Evolutionary conservation across 2,113 vertebrate genomes (phyloP).

Genomic region (Ceyx cyanopectus): DNA sequence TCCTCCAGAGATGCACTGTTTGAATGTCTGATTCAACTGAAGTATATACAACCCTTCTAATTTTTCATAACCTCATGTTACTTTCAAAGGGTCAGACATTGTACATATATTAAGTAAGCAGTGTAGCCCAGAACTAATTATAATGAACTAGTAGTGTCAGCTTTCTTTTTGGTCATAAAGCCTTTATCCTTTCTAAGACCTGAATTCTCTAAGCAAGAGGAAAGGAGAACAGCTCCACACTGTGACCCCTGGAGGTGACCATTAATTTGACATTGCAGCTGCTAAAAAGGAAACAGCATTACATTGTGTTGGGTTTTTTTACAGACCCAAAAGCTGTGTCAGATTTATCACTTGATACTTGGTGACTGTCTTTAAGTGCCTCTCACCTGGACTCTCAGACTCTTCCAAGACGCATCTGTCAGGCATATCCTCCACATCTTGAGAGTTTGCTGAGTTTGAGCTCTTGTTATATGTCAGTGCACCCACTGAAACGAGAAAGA

Average conservation of each 20-base stretch:
- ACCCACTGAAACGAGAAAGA: conserved; percentile 17
- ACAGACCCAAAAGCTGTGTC: conserved; percentile 70
- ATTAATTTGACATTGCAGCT: conserved; percentile 78
- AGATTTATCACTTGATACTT: conserved; percentile 79
- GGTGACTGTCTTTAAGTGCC: conserved; percentile 75
- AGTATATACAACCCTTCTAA: conserved; percentile 15
- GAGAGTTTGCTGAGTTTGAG: conserved; percentile 78
- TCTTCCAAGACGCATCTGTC: conserved; percentile 82
- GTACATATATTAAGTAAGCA: conserved; percentile 71
- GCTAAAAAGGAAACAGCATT: conserved; percentile 73
- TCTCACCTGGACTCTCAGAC: conserved; percentile 84
- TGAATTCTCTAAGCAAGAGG: conserved; percentile 79
- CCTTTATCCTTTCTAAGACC: conserved; percentile 74
- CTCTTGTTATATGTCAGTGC: conserved; percentile 76
- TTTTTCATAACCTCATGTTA: conserved; percentile 66
- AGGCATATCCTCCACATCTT: conserved; percentile 72
- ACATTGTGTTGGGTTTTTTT: conserved; percentile 42
- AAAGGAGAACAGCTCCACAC: conserved; percentile 77
- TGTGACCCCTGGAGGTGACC: conserved; percentile 77
- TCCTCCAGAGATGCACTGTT: conserved; percentile 11
- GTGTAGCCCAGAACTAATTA: conserved; percentile 76
- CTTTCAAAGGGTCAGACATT: conserved; percentile 63
- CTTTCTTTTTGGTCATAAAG: conserved; percentile 76
- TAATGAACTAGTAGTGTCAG: conserved; percentile 81
- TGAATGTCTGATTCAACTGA: background rate